Evolutionary conservation across 1,140 invertebrate genomes (phyloP).

Genomic region (Apis cerana): DNA sequence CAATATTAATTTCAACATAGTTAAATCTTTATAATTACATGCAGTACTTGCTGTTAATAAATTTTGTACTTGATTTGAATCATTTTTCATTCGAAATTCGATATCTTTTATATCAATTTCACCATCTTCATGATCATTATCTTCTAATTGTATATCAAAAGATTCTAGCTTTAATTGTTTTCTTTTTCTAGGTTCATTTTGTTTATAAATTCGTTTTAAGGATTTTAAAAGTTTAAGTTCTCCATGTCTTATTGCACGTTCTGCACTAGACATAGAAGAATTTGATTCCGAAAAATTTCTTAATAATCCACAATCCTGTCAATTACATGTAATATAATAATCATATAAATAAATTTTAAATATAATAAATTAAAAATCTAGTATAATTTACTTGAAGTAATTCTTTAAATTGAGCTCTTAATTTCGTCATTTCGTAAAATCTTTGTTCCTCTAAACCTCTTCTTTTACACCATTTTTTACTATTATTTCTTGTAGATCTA

Average conservation of each 20-base stretch:
- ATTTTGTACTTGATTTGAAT: slow-evolving; percentile 86
- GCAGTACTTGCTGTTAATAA: slow-evolving; percentile 87
- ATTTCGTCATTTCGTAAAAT: slow-evolving; percentile 97
- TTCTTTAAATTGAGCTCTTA: slow-evolving; percentile 94
- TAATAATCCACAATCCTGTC: slow-evolving; percentile 87
- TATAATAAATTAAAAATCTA: slow-evolving; percentile 31
- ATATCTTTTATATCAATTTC: slow-evolving; percentile 93
- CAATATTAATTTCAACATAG: slow-evolving; percentile 93
- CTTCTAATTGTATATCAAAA: slow-evolving; percentile 81
- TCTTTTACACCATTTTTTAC: slow-evolving; percentile 92
- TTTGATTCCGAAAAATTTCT: slow-evolving; percentile 80
- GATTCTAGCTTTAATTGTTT: slow-evolving; percentile 87
- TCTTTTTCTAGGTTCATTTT: slow-evolving; percentile 85
- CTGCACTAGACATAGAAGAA: slow-evolving; percentile 86
- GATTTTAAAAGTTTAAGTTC: slow-evolving; percentile 93
- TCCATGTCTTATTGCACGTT: slow-evolving; percentile 90
- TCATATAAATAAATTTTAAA: not conserved
- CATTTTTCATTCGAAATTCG: slow-evolving; percentile 92
- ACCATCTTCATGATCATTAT: slow-evolving; percentile 82
- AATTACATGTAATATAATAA: slow-evolving; percentile 3
- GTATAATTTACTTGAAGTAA: slow-evolving; percentile 85
- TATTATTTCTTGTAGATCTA: slow-evolving; percentile 75
- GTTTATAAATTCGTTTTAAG: slow-evolving; percentile 85
- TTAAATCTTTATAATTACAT: slow-evolving; percentile 91
- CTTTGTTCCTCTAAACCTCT: slow-evolving; percentile 96